A percentile compares a stretch with the other conserved stretches of the same genome.
phyloP scores from a whole-genome alignment of 2,113 vertebrate genomes.

The Phylloscopus whistleri region DNA sequence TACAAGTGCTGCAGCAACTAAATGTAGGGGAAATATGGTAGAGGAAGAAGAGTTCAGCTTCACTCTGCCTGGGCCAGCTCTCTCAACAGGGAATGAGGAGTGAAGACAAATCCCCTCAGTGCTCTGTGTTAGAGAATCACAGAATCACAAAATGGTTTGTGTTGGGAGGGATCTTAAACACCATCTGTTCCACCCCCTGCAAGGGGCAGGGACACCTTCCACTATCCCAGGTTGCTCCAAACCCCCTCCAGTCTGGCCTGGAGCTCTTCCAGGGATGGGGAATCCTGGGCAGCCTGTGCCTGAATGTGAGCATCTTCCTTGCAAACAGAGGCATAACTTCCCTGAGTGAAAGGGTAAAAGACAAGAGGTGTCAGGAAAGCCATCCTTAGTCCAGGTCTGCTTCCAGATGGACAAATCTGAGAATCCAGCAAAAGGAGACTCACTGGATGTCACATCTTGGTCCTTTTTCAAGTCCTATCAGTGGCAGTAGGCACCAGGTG shows the following conservation, averaged over 20 bases:
- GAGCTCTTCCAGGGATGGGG: neutral
- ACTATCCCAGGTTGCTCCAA: neutral
- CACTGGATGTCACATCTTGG: neutral
- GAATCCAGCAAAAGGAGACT: neutral
- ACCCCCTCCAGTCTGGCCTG: neutral
- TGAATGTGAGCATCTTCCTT: neutral
- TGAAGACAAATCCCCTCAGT: neutral
- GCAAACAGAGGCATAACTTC: neutral
- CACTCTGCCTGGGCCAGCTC: neutral
- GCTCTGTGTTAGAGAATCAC: neutral
- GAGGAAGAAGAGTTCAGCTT: neutral
- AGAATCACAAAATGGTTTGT: neutral
- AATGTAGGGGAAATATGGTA: neutral
- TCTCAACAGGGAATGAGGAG: neutral
- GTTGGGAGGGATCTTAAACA: neutral
- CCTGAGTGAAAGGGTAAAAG: neutral
- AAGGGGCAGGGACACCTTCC: neutral
- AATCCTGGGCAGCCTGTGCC: neutral
- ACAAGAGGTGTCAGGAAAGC: neutral
- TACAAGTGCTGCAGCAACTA: neutral
- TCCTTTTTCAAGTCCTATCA: neutral
- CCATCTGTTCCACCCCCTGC: neutral
- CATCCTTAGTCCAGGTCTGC: neutral
- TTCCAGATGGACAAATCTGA: neutral
- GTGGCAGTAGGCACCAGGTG: neutral